phyloP scores from a whole-genome alignment of 2,113 vertebrate species.

The Sturnira hondurensis region DNA sequence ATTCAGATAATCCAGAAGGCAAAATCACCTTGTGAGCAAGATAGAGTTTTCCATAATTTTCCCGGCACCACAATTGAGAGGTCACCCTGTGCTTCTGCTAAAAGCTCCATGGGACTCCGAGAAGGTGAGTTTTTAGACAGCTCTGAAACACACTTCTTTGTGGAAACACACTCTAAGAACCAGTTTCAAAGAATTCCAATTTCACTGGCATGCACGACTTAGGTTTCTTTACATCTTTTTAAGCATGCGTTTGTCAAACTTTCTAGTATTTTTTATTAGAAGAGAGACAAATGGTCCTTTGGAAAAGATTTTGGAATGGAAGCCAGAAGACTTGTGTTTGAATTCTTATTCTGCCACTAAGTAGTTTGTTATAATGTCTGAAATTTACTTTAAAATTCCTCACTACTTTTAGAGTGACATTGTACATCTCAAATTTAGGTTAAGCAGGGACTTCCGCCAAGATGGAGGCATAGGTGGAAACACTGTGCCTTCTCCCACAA shows the following conservation, averaged over 20 bases:
- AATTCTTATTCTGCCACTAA: slow-evolving; percentile 14
- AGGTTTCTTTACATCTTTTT: neutral
- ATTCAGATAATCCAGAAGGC: neutral
- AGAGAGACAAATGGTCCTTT: neutral
- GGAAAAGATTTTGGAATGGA: slow-evolving; percentile 25
- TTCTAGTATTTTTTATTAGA: neutral
- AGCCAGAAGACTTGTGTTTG: neutral
- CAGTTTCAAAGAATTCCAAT: slow-evolving; percentile 3
- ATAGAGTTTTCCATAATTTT: neutral
- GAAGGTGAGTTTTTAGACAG: neutral
- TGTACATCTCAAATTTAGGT: too few relatives aligned
- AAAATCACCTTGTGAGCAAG: neutral
- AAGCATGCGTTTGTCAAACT: neutral
- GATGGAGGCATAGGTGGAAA: too few relatives aligned
- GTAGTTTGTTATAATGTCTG: neutral
- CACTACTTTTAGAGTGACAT: neutral
- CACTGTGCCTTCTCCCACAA: too few relatives aligned
- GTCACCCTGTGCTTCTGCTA: neutral
- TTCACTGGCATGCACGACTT: neutral
- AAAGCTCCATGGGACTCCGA: neutral
- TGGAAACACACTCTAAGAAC: neutral
- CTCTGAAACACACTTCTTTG: neutral
- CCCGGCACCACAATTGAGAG: neutral
- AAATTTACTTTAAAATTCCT: slow-evolving; percentile 40
- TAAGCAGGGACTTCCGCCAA: too few relatives aligned